Conservation (phyloP, 2,888 invertebrate genomes). For the Ectropis crepuscularia region DNA sequence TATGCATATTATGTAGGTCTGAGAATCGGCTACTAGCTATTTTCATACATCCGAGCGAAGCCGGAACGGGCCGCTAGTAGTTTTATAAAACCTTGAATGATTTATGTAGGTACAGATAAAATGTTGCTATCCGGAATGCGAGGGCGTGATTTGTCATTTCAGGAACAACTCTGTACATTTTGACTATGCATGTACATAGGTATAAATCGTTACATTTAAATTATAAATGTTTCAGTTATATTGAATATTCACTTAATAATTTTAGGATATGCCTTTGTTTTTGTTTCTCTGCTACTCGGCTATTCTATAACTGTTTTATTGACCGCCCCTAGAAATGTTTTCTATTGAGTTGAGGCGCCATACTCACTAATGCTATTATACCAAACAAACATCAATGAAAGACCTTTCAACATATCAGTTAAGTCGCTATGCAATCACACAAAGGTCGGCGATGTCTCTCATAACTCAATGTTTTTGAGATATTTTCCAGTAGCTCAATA, state of each 20-base stretch:
- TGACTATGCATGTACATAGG: not conserved
- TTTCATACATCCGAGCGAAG: too few relatives aligned
- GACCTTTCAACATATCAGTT: constrained; percentile 39
- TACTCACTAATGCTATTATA: constrained; percentile 47
- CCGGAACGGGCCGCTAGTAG: too few relatives aligned
- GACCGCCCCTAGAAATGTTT: constrained; percentile 16
- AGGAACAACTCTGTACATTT: not conserved
- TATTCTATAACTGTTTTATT: not conserved
- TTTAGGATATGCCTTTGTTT: too few relatives aligned
- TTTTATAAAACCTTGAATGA: not conserved
- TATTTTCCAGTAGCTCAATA: too few relatives aligned
- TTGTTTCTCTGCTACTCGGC: too few relatives aligned
- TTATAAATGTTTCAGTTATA: not conserved
- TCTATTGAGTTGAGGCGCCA: constrained; percentile 45
- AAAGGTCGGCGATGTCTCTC: too few relatives aligned
- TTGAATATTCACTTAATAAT: not conserved
- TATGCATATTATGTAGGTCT: too few relatives aligned
- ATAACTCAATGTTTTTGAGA: too few relatives aligned
- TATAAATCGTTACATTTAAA: not conserved
- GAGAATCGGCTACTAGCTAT: too few relatives aligned
- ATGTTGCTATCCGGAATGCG: constrained; percentile 9
- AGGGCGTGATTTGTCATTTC: constrained; percentile 6
- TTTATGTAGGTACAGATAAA: constrained; percentile 3
- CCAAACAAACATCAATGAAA: constrained; percentile 47
- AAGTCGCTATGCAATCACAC: constrained; percentile 17